Base-by-base conservation (phyloP, 2,113 vertebrate species). In the Chaetura pelagica region DNA sequence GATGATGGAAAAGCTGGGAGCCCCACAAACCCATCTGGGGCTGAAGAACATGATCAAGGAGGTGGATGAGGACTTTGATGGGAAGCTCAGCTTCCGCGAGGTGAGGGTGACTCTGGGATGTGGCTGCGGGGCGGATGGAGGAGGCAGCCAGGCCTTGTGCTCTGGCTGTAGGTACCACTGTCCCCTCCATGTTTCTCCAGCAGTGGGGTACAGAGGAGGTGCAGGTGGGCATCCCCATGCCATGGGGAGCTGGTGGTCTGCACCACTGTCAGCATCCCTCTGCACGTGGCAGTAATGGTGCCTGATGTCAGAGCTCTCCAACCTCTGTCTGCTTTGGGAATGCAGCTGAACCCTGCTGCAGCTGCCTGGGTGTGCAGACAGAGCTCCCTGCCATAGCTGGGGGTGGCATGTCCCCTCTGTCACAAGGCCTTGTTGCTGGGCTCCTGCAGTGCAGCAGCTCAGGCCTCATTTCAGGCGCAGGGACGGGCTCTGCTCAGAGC, bases 1-100 rank as follows among this genome's bases (percentile, higher is more conserved):
- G 84, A 98, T 98, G 98, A 98, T 98, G 98, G 98, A 98, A 73
- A 98, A 98, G 79, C 96, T 98, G 80, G 98, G 98, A 61, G 98
- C 98, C 4, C 98, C 98, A 0, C 98, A 98, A 91, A 98, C 98
- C 24, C 98, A 98, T 67, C 86, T 98, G 89, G 98, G 98, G 30
- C 96, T 98, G 72, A 98, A 98, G 90, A 97, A 97, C 76, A 98
- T 98, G 98, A 98, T 98, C 93, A 98, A 97, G 78, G 98, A 98
- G 89, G 98, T 98, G 73, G 98, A 98, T 62, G 98, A 98, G 94
- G 98, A 98, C 91, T 98, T 98, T 5, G 98, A 98, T 12, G 97
- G 97, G 75, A 98, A 98, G 89, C 98, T 98, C 73, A 98, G 97
- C 92, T 98, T 98, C 87, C 96, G 98, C 27, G 98, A 98, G 97